Evolutionary conservation across 2,797 vertebrate genomes (phyloP).

Genomic region (Pipistrellus kuhlii): DNA sequence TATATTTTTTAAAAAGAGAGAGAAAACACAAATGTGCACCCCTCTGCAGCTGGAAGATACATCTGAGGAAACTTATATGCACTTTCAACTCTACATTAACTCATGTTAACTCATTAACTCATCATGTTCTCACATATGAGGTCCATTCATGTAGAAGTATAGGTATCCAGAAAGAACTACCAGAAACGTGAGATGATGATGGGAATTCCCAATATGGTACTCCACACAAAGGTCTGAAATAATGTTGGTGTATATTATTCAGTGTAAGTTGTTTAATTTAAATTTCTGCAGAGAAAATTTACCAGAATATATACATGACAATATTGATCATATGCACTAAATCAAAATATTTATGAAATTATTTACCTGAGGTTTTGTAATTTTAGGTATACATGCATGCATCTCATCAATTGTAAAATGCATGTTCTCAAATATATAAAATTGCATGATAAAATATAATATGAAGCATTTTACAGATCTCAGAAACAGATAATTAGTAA

Average conservation of each 20-base stretch:
- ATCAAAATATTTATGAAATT: not conserved
- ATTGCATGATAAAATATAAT: not conserved
- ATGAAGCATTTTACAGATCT: not conserved
- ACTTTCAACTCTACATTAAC: not conserved
- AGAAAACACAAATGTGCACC: not conserved
- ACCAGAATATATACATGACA: not conserved
- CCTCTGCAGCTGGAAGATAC: not conserved
- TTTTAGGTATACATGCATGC: not conserved
- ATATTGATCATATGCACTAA: not conserved
- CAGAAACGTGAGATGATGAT: not conserved
- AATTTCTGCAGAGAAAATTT: not conserved
- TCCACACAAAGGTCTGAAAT: not conserved
- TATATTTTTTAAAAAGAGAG: not conserved
- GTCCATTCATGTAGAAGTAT: not conserved
- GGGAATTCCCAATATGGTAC: not conserved
- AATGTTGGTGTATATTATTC: not conserved
- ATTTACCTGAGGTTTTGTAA: not conserved
- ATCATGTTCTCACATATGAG: too few species aligned
- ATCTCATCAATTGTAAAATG: not conserved
- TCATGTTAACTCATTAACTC: too few species aligned
- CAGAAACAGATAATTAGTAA: not conserved
- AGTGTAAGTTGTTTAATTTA: constrained; percentile 26
- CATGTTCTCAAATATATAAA: not conserved
- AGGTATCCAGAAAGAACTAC: not conserved
- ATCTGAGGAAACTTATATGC: not conserved